phyloP scores from a whole-genome alignment of 2,888 invertebrate genomes.

The Smittia aterrima region DNA sequence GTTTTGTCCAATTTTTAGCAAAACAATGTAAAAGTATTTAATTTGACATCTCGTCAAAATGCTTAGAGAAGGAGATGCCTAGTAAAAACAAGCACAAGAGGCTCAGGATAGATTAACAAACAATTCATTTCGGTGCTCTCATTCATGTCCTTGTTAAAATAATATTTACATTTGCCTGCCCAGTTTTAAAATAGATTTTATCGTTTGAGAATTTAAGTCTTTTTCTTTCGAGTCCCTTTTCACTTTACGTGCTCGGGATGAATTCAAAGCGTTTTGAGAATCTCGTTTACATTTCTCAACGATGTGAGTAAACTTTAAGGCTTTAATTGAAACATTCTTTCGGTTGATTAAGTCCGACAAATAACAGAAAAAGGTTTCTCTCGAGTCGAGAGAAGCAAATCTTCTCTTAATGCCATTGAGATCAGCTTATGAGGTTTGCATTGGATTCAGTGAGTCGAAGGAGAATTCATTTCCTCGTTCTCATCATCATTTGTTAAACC shows the following conservation, averaged over 20 bases:
- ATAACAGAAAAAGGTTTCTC: neutral
- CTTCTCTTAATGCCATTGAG: conserved; percentile 30
- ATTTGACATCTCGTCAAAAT: neutral
- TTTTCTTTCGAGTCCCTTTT: conserved; percentile 6
- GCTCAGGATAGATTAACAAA: conserved; percentile 17
- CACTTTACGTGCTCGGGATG: neutral
- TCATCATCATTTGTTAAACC: neutral
- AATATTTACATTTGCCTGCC: conserved; percentile 34
- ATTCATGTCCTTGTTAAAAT: conserved; percentile 36
- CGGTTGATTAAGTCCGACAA: conserved; percentile 26
- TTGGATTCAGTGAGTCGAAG: neutral
- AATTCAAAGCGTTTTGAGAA: neutral
- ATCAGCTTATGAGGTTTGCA: conserved; percentile 23
- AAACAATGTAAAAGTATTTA: neutral
- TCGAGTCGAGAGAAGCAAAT: neutral
- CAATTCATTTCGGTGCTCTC: neutral
- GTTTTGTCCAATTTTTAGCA: neutral
- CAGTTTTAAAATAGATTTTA: neutral
- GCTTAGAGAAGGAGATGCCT: neutral
- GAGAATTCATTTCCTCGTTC: conserved; percentile 22
- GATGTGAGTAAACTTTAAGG: conserved; percentile 20
- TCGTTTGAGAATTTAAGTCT: neutral
- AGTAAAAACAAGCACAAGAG: neutral
- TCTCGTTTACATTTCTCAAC: conserved; percentile 23
- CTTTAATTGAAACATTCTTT: conserved; percentile 38